Evolutionary conservation across 2,888 invertebrate genomes (phyloP), one percentile per base, ranked within the genome.

Genomic region (Alitta virens): DNA sequence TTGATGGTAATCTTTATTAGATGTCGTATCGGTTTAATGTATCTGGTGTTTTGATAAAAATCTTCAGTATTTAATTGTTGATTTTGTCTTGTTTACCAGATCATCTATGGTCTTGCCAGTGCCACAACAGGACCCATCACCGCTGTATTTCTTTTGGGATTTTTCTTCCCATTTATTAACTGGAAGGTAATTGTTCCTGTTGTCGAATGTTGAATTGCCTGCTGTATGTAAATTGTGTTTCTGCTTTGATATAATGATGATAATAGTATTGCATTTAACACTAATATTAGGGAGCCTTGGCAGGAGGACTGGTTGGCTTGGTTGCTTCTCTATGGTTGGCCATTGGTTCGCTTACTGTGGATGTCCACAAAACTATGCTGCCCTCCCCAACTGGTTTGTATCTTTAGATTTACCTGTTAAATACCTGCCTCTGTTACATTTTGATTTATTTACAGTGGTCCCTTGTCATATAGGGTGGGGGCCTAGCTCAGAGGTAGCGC

Each of bases 161-260:
- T 57, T 33, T 18, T 43, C 27, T 46, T 57, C 26, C 57, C 57
- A n/a, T 57, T 57, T 23, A 26, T 49, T 21, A 57, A 57, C 33
- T 57, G 57, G 57, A 57, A 57, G 57, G 57, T 57, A 26, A 7
- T 33, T 33, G 33, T 33, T 33, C 12, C 7, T 33, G 33, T 33
- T 12, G 12, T 33, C 33, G 7, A 33, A 7, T 7, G 33, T 12
- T 12, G 7, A 33, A 33, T 33, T 33, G 33, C 33, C 12, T 33
- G 12, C 12, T 33, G 33, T n/a, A 33, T 33, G 33, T n/a, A n/a
- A 33, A 33, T 33, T 5, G 33, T 33, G 5, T 33, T 33, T 7
- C 7, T 33, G 33, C 12, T 33, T 5, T 33, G 33, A 33, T 33
- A 12, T 12, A 33, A 33, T 33, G 12, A 33, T 33, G 33, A 33